Base-by-base conservation (phyloP, 2,888 invertebrate species). In the Cheilosia vernalis region DNA sequence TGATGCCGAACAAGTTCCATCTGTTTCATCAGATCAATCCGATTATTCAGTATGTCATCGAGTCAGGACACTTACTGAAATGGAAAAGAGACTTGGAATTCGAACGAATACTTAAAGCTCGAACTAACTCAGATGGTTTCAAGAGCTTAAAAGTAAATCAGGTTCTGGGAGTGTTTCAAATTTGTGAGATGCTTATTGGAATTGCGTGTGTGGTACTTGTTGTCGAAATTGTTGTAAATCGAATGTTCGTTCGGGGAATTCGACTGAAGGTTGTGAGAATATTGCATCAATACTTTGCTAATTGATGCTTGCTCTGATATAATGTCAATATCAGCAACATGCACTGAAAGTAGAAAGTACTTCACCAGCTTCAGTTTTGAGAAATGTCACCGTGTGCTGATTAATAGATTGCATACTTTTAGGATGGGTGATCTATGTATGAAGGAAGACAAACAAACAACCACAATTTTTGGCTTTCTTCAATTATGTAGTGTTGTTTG, bases 51-150 rank as follows among this genome's bases (percentile, higher is more conserved):
- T 87, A 89, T 19, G 88, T 91, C 2, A 90, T 90, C 19, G 92
- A 92, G 67, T 91, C 91, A 47, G 92, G 92, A 0, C 90, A 91
- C 49, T 89, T 92, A 87, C 89, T 90, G 17, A 92, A 92, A 76
- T 92, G 92, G 92, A 89, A 90, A 1, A 87, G 89, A 0, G 92
- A 92, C 21, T 69, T 91, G 77, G 90, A 90, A 44, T 89, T 89
- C 88, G 87, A 88, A 9, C 90, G 90, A 30, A 87, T 87, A 53
- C 88, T 90, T 7, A 89, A 88, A 53, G 89, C 51, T 1, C 42
- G 53, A 17, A 40, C 49, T 17, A 53, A 37, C 1, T 0, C 21
- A 4, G 44, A 88, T 1, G 89, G 83, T 2, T 88, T 90, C 15
- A 88, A 88, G 61, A 87, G 88, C 9, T 78, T 92, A 10, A 90